phyloP scores from a whole-genome alignment of 2,797 vertebrate species.

The Poecilia gillii region DNA sequence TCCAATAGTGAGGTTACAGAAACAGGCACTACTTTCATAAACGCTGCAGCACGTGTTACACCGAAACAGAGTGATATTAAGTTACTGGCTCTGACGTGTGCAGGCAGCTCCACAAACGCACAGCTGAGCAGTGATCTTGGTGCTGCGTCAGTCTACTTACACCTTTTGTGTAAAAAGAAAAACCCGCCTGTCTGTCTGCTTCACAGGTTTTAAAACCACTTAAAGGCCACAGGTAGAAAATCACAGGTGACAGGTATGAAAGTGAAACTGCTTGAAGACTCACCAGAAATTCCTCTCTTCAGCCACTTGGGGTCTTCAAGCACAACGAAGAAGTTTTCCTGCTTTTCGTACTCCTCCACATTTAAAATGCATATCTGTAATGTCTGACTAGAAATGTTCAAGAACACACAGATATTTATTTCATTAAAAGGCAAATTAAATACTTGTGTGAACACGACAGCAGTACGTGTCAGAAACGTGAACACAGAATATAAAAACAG shows the following conservation, averaged over 20 bases:
- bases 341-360: slow-evolving; percentile 92
- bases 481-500: background rate
- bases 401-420: slow-evolving; percentile 18
- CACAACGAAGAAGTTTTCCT: slow-evolving; percentile 92
- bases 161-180: background rate
- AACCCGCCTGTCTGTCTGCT: background rate
- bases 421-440: background rate
- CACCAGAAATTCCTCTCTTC: slow-evolving; percentile 91
- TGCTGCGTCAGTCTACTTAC: background rate
- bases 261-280: slow-evolving; percentile 30
- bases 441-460: background rate
- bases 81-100: slow-evolving; percentile 56
- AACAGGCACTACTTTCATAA: slow-evolving; percentile 39
- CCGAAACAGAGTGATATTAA: slow-evolving; percentile 48
- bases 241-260: background rate
- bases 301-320: slow-evolving; percentile 93
- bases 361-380: slow-evolving; percentile 90
- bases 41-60: slow-evolving; percentile 9
- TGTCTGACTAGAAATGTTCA: slow-evolving; percentile 82
- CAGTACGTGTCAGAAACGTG: background rate
- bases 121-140: slow-evolving; percentile 32
- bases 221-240: background rate
- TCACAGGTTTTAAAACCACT: background rate
- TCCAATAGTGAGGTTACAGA: slow-evolving; percentile 6
- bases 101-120: background rate